Percentiles rank a stretch among this genome's conserved stretches.
Evolutionary conservation across 2,888 invertebrate species (phyloP).

Genomic region (Andrena dorsata): DNA sequence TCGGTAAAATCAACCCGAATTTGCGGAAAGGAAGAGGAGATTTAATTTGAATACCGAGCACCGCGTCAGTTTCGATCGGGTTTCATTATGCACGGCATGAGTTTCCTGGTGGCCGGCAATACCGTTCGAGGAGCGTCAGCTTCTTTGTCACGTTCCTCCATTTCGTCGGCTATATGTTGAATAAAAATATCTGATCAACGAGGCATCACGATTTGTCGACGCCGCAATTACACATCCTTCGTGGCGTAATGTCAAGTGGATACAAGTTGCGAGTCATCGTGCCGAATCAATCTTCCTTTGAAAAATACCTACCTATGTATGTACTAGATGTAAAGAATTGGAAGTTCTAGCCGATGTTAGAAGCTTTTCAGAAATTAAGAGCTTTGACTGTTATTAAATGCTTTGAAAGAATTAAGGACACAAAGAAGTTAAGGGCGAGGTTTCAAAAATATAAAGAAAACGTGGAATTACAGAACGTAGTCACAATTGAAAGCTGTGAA

Average conservation of each 20-base stretch:
- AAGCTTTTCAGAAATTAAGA: no score
- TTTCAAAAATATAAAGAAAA: no score
- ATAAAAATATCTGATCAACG: conserved; percentile 25
- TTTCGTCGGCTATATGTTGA: conserved; percentile 22
- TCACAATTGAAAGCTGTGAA: no score
- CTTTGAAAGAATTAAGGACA: no score
- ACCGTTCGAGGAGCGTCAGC: conserved; percentile 38
- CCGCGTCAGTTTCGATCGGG: neutral
- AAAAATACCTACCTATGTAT: neutral
- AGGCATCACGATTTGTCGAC: neutral
- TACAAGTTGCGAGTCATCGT: neutral
- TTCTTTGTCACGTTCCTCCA: conserved; percentile 46
- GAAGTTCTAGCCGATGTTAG: no score
- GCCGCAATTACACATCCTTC: conserved; percentile 30
- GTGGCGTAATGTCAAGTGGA: neutral
- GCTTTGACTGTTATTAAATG: no score
- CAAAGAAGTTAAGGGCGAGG: no score
- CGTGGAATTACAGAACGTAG: no score
- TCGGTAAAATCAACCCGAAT: neutral
- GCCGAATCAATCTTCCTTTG: neutral
- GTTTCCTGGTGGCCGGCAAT: conserved; percentile 46
- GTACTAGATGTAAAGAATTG: neutral
- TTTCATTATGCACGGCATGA: conserved; percentile 51
- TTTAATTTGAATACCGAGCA: conserved; percentile 20
- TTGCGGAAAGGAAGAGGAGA: conserved; percentile 2